Evolutionary conservation across 2,113 vertebrate species (phyloP).

Genomic region (Oncorhynchus nerka): DNA sequence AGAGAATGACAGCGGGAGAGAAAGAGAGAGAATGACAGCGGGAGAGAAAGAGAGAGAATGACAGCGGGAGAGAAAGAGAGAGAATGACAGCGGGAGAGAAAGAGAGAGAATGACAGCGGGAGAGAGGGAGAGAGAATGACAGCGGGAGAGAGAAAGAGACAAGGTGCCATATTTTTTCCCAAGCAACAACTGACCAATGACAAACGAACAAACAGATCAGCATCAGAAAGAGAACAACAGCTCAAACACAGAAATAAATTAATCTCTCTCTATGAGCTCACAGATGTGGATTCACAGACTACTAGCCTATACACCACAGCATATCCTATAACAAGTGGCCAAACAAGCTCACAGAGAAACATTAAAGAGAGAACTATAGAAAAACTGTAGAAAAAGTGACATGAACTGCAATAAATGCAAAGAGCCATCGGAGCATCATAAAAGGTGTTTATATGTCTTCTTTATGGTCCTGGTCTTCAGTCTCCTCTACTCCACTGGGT

Average conservation of each 20-base stretch:
- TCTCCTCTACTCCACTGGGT: conserved; percentile 12
- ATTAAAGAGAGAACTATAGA: conserved; percentile 25
- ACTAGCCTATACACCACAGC: too few species aligned
- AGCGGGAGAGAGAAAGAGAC: not conserved
- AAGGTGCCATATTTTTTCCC: not conserved
- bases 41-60: too few species aligned
- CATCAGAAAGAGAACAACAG: not conserved
- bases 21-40: too few species aligned
- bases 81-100: too few species aligned
- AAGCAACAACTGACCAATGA: conserved; percentile 1
- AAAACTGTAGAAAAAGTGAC: conserved; percentile 21
- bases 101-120: too few species aligned
- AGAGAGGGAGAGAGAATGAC: not conserved
- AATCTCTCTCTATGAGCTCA: too few species aligned
- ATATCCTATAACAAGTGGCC: too few species aligned
- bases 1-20: too few species aligned
- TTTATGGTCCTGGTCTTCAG: conserved; percentile 22
- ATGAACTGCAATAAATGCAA: conserved; percentile 16
- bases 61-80: too few species aligned
- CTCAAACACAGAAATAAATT: not conserved
- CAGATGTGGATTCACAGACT: too few species aligned
- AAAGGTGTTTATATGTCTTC: conserved; percentile 23
- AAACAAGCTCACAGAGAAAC: not conserved
- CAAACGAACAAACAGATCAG: not conserved
- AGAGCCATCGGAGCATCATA: not conserved